Percentiles rank a stretch among this genome's conserved stretches.
Evolutionary conservation across 2,797 vertebrate species (phyloP).

Genomic region (Arnoldichthys spilopterus): DNA sequence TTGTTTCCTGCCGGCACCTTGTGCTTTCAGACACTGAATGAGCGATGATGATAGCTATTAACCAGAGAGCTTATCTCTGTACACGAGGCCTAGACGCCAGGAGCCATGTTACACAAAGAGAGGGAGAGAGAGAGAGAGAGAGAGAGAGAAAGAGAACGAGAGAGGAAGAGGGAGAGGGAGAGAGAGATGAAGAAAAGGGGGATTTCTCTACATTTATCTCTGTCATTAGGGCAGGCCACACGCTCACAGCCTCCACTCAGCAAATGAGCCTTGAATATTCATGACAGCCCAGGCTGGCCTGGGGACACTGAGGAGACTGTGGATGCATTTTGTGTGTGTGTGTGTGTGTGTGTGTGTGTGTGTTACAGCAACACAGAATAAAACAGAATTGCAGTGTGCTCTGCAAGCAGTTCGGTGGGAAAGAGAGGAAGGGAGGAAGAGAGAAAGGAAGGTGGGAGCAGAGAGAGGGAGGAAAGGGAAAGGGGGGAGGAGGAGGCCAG

Average conservation of each 20-base stretch:
- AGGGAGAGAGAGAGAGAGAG: conserved; percentile 30
- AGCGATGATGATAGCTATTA: conserved; percentile 67
- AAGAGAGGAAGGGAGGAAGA: conserved; percentile 37
- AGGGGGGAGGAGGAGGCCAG: conserved; percentile 43
- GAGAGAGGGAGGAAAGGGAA: conserved; percentile 39
- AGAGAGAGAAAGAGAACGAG: conserved; percentile 30
- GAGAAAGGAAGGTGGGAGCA: conserved; percentile 56
- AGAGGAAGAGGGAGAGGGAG: conserved; percentile 24
- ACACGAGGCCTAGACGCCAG: conserved; percentile 58
- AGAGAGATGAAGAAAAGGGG: conserved; percentile 44
- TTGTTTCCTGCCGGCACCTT: conserved; percentile 59
- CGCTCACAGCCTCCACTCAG: conserved; percentile 64
- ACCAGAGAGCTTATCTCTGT: conserved; percentile 65
- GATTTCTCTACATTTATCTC: conserved; percentile 79
- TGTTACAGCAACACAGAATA: conserved; percentile 25
- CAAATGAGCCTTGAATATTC: conserved; percentile 83
- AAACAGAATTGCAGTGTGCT: conserved; percentile 31
- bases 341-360: conserved; percentile 19
- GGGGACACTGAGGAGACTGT: conserved; percentile 55
- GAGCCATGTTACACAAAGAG: conserved; percentile 57
- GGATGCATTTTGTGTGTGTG: conserved; percentile 30
- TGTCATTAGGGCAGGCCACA: conserved; percentile 75
- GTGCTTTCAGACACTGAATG: conserved; percentile 63
- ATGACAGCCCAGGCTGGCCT: conserved; percentile 69
- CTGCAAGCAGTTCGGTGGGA: conserved; percentile 27